These are phyloP conservation scores for Semnopithecus entellus DNA, from an alignment of 2,113 vertebrate species.

Conservation along the genomic window DNA sequence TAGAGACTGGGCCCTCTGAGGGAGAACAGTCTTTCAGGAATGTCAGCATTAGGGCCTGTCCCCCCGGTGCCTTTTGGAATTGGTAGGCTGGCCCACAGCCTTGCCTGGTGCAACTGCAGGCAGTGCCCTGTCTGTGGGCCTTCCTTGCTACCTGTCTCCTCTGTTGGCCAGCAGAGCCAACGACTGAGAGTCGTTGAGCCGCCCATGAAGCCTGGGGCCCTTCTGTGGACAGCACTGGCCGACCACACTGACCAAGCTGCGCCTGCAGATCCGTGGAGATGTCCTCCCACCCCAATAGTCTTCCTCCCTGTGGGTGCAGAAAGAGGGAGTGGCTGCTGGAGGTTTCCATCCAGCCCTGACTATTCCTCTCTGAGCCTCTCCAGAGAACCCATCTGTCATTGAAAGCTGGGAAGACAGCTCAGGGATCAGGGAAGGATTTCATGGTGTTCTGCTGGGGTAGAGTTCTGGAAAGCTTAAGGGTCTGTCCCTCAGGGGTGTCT, in stretches of 20 bases:
- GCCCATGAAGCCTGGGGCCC: not conserved
- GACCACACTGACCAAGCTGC: not conserved
- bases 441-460: not conserved
- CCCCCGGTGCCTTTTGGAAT: not conserved
- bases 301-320: not conserved
- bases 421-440: not conserved
- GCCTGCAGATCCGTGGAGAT: conserved; percentile 10
- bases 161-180: not conserved
- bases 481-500: not conserved
- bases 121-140: not conserved
- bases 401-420: conserved; percentile 12
- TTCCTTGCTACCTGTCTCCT: not conserved
- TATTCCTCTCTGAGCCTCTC: not conserved
- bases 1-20: not conserved
- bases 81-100: not conserved
- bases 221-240: not conserved
- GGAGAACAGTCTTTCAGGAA: not conserved
- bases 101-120: not conserved
- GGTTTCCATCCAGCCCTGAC: conserved; percentile 44
- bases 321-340: not conserved
- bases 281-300: not conserved
- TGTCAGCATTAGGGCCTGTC: not conserved
- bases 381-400: not conserved
- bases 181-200: not conserved
- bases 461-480: not conserved